Evolutionary conservation across 2,888 invertebrate species (phyloP), one percentile per base, ranked within the genome.

Genomic region (Corbicula japonica): DNA sequence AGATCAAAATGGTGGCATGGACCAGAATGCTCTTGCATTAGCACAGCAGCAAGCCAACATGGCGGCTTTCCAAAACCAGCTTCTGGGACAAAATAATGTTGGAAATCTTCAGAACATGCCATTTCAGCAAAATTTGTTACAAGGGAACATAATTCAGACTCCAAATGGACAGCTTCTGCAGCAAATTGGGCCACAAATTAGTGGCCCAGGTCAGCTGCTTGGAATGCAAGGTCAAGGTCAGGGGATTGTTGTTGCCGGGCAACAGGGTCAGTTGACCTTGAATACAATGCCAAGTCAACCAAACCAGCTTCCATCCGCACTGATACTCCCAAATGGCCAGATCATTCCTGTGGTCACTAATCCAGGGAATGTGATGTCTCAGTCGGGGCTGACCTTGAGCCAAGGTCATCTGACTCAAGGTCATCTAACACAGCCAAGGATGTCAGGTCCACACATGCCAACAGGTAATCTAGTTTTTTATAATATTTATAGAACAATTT

Each of bases 331-430:
- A 10, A 93, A 92, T 80, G 94, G 94, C 46, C 93, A 93, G 69
- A 91, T 94, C 6, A 91, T 94, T 48, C 93, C 93, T 3, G 93
- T 93, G 44, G 93, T 94, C 18, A 92, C 92, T 6, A 93, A 93
- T 76, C 92, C 93, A 15, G 88, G 91, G 38, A 82, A 87, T 30
- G 69, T 80, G 8, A 69, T 73, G 12, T 68, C 71, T 10, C 77
- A 80, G 44, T 35, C 63, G 0, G 76, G 76, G 1, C 58, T 54
- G 38, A 76, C 44, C 46, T 73, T 69, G 38, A 65, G 58, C n/a
- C 68, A 70, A 34, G 72, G 60, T 28, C 82, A 82, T 41, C 41
- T 77, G 2, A 56, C 62, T 18, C 78, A 70, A 34, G 72, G 60
- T 28, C 82, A 82, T 41, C 41, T 77, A 1, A 56, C 62, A n/a